Conservation (phyloP, 2,797 vertebrate species). For the Loris lydekkerianus region DNA sequence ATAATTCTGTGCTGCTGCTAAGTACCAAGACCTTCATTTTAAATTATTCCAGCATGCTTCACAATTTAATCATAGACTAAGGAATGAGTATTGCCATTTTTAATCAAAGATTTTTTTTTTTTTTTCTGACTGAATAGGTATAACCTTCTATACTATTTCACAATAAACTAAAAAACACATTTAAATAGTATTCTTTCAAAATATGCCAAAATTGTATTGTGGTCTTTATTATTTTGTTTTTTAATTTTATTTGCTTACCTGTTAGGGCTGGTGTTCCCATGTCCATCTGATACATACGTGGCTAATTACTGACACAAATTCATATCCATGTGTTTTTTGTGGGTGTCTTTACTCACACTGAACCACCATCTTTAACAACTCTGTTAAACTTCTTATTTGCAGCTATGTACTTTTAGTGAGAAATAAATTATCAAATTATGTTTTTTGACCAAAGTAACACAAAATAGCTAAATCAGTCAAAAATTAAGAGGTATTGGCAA, state of each 20-base stretch:
- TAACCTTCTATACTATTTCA: not conserved
- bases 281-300: not conserved
- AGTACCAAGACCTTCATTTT: conserved; percentile 51
- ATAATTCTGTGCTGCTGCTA: not conserved
- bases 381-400: not conserved
- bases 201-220: not conserved
- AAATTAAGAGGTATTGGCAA: not conserved
- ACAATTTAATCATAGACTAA: conserved; percentile 52
- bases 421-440: not conserved
- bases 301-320: not conserved
- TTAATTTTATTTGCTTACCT: not conserved
- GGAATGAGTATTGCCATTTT: not conserved
- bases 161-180: not conserved
- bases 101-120: conserved; percentile 54
- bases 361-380: not conserved
- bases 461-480: not conserved
- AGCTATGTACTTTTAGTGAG: not conserved
- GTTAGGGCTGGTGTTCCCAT: not conserved
- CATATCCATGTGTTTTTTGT: not conserved
- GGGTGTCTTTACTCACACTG: not conserved
- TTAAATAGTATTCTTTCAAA: not conserved
- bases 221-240: not conserved
- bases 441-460: not conserved
- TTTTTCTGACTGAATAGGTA: not conserved
- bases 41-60: conserved; percentile 25